A percentile compares a stretch with the other conserved stretches of the same genome.
Conservation (phyloP, 1,140 invertebrate genomes). For the Frieseomelitta varia region DNA sequence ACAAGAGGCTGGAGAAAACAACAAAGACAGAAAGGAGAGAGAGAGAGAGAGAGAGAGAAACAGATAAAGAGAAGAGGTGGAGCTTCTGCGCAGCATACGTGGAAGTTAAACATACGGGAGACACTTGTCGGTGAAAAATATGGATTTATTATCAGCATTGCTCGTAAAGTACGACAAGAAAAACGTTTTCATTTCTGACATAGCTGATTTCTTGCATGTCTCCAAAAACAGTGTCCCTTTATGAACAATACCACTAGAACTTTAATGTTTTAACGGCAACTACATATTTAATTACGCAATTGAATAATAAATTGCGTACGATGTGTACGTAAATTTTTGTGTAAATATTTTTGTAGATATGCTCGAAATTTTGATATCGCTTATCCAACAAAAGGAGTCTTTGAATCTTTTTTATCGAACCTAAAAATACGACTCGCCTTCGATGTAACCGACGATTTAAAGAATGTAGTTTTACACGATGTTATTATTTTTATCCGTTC, state of each 20-base stretch:
- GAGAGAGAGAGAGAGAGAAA: not conserved
- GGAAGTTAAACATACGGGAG: constrained; percentile 8
- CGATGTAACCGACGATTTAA: too few relatives aligned
- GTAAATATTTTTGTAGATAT: too few relatives aligned
- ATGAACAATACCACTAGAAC: not conserved
- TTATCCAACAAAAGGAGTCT: too few relatives aligned
- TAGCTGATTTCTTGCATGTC: not conserved
- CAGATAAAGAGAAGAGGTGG: constrained; percentile 15
- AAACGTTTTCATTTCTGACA: constrained; percentile 24
- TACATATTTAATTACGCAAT: too few relatives aligned
- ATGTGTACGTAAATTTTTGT: too few relatives aligned
- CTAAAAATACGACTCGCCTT: not conserved
- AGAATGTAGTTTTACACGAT: not conserved
- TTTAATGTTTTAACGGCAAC: not conserved
- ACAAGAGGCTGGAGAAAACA: not conserved
- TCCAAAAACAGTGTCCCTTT: not conserved
- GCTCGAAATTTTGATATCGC: too few relatives aligned
- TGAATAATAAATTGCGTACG: too few relatives aligned
- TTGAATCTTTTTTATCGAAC: not conserved
- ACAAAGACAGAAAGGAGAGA: not conserved
- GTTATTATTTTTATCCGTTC: too few relatives aligned
- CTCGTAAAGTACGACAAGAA: not conserved
- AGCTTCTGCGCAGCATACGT: constrained; percentile 28
- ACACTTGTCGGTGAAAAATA: constrained; percentile 47
- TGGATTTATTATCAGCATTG: constrained; percentile 36